Evolutionary conservation across 2,113 vertebrate species (phyloP), one percentile per base, ranked within the genome.

Genomic region (Stomatorhinus ivindoensis): DNA sequence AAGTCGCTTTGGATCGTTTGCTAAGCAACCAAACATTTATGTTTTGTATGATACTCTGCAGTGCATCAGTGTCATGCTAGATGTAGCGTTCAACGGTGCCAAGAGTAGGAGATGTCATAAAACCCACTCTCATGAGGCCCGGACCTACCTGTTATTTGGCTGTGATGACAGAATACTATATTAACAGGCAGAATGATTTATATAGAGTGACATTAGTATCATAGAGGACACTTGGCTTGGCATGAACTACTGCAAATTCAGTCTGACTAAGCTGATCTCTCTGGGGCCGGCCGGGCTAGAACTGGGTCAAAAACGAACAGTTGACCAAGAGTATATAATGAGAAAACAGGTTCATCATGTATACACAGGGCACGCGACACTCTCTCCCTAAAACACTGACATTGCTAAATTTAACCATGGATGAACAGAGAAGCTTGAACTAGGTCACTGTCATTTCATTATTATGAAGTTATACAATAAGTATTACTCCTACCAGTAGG

Each of bases 271-370:
- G 47, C 13, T 31, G 44, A 47, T 65, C 65, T 31, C 24, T 47
- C 69, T 47, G 19, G 47, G 48, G 9, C 31, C 21, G 17, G n/a
- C 48, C 0, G 15, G 10, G 47, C 31, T 35, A 82, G 1, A 82
- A 88, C 27, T 82, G 50, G 88, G 88, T 82, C 69, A 88, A 88
- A 80, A 88, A 80, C 3, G 15, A 50, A 31, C 48, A 80, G 24
- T 27, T 53, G 27, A 48, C 46, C 69, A 35, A 35, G 27, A 69
- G 69, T 48, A 42, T 24, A 48, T 48, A 53, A 47, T 19, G 85
- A 86, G 5, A 24, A 13, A 15, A 50, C 47, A 11, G 53, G 9
- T 8, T 39, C 88, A 35, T 61, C 88, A 47, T 11, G 10, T 48
- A 47, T 35, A 55, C 10, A 21, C 15, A 8, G 76, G 27, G 4